These are phyloP conservation scores for Bombus superbus DNA, from an alignment of 1,140 invertebrate species.

Conservation along the genomic window DNA sequence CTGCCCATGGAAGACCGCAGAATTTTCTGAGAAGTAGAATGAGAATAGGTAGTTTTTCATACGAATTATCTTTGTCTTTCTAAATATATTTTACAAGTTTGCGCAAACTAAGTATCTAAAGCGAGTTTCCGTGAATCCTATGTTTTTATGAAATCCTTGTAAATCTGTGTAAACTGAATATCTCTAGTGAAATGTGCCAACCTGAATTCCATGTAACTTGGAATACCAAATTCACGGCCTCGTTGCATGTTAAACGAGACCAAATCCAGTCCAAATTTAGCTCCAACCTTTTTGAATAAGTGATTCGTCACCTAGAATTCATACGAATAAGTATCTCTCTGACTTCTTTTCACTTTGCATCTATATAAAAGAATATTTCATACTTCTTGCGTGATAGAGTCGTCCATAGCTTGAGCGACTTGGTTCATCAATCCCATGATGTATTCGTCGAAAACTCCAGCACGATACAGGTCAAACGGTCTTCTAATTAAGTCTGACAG, in stretches of 20 bases:
- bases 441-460: slow-evolving; percentile 95
- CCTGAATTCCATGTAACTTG: slow-evolving; percentile 95
- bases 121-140: background rate
- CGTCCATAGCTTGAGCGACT: slow-evolving; percentile 97
- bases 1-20: slow-evolving; percentile 91
- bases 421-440: slow-evolving; percentile 97
- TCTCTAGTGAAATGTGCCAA: slow-evolving; percentile 58
- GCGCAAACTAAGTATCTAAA: background rate
- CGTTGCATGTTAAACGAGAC: slow-evolving; percentile 98
- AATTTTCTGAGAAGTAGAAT: slow-evolving; percentile 86
- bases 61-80: background rate
- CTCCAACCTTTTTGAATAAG: slow-evolving; percentile 94
- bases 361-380: background rate
- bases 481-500: slow-evolving; percentile 94
- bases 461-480: slow-evolving; percentile 95
- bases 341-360: background rate
- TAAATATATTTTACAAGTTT: background rate
- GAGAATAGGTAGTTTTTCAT: background rate
- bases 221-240: slow-evolving; percentile 95
- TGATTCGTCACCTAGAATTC: slow-evolving; percentile 90
- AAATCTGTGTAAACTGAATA: too few relatives aligned
- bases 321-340: background rate
- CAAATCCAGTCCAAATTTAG: slow-evolving; percentile 94
- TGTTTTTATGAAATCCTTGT: background rate
- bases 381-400: slow-evolving; percentile 95